These are phyloP conservation scores for Nixonia krombeini DNA, from an alignment of 1,140 invertebrate genomes.

Conservation along the genomic window DNA sequence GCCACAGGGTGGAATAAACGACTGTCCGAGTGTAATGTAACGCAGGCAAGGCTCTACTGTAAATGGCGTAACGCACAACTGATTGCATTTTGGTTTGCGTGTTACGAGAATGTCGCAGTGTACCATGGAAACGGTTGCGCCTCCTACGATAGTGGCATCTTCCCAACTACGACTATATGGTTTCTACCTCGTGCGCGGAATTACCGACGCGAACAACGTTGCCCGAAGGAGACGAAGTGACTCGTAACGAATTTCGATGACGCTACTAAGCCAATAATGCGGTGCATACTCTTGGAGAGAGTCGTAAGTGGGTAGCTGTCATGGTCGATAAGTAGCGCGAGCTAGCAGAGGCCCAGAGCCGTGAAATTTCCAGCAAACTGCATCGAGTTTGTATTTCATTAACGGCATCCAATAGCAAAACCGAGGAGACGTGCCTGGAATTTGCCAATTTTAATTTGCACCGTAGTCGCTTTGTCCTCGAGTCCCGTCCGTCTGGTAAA, in stretches of 20 bases:
- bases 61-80: too few relatives aligned
- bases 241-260: conserved; percentile 37
- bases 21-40: too few relatives aligned
- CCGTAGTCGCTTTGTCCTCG: conserved; percentile 21
- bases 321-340: conserved; percentile 39
- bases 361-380: conserved; percentile 40
- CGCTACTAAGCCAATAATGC: conserved; percentile 45
- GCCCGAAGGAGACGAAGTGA: conserved; percentile 21
- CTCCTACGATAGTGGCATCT: too few relatives aligned
- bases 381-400: conserved; percentile 38
- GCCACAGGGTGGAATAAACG: too few relatives aligned
- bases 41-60: too few relatives aligned
- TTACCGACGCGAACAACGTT: conserved; percentile 9
- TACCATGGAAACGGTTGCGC: too few relatives aligned
- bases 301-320: conserved; percentile 46
- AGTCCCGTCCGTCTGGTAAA: too few relatives aligned
- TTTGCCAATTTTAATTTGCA: conserved; percentile 34
- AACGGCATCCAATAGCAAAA: conserved; percentile 30
- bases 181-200: too few relatives aligned
- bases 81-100: too few relatives aligned
- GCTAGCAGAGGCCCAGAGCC: conserved; percentile 29
- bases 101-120: too few relatives aligned
- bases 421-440: conserved; percentile 29
- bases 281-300: conserved; percentile 33
- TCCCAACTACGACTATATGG: too few relatives aligned